A percentile compares a stretch with the other conserved stretches of the same genome.
These are phyloP conservation scores for Brachyistius frenatus DNA, from an alignment of 2,113 vertebrate genomes.

Conservation along the genomic window DNA sequence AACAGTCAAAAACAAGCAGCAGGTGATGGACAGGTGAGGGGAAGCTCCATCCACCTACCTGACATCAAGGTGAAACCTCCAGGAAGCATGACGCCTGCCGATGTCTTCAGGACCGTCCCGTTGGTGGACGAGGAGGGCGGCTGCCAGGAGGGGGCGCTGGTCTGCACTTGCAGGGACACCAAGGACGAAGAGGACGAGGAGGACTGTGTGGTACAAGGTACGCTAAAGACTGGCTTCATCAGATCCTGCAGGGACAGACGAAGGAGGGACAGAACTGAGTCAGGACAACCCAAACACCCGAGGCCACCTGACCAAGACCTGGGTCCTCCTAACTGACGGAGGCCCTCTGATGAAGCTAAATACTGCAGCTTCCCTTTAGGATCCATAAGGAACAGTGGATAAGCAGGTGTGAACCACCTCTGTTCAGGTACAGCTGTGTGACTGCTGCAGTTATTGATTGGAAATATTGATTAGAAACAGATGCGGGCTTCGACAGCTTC, in stretches of 20 bases:
- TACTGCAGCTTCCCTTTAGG: no score
- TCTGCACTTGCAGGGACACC: conserved; percentile 67
- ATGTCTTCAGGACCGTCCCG: conserved; percentile 91
- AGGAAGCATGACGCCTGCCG: conserved; percentile 91
- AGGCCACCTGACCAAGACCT: no score
- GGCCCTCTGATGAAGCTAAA: no score
- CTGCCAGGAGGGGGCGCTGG: conserved; percentile 90
- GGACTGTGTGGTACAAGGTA: conserved; percentile 73
- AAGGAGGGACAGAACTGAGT: no score
- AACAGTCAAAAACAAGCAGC: background rate
- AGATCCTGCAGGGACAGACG: conserved; percentile 82
- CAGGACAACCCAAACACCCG: no score
- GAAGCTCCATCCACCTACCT: conserved; percentile 77
- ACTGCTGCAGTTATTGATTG: no score
- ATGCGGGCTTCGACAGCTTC: no score
- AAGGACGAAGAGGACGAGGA: conserved; percentile 77
- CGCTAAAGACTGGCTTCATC: conserved; percentile 88
- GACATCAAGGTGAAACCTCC: conserved; percentile 94
- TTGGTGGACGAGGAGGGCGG: conserved; percentile 89
- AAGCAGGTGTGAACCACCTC: no score
- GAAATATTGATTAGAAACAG: no score
- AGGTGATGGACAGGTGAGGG: background rate
- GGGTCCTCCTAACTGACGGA: no score
- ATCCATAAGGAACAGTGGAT: no score
- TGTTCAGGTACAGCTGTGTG: no score